Percentiles rank a stretch among this genome's conserved stretches.
Evolutionary conservation across 2,888 invertebrate species (phyloP).

Genomic region (Polydrusus cervinus): DNA sequence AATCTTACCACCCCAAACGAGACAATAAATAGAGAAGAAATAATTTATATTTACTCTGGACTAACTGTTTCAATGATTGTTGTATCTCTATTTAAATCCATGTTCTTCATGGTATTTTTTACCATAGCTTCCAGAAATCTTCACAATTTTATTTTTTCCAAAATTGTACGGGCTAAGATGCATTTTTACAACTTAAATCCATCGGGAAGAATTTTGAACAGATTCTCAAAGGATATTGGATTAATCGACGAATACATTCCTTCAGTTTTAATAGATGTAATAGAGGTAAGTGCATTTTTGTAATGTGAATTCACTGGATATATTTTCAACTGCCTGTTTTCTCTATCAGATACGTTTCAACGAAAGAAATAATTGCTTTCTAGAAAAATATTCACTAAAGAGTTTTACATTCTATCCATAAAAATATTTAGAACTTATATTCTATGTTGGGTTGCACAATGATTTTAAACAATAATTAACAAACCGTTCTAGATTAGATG

Average conservation of each 20-base stretch:
- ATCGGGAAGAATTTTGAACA: constrained; percentile 68
- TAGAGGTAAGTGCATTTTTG: constrained; percentile 62
- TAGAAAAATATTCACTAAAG: no score
- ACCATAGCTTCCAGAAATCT: constrained; percentile 67
- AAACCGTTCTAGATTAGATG: no score
- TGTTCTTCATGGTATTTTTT: constrained; percentile 67
- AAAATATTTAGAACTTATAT: no score
- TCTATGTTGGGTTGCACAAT: no score
- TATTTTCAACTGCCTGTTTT: background rate
- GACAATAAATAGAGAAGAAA: constrained; percentile 58
- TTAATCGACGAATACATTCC: constrained; percentile 79
- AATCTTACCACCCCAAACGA: constrained; percentile 57
- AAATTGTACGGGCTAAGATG: constrained; percentile 67
- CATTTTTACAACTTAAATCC: constrained; percentile 69
- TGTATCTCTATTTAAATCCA: constrained; percentile 64
- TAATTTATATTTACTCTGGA: constrained; percentile 72
- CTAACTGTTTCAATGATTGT: constrained; percentile 71
- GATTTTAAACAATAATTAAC: no score
- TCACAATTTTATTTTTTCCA: constrained; percentile 66
- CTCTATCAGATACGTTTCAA: no score
- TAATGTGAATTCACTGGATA: background rate
- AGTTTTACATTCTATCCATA: no score
- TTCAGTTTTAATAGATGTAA: constrained; percentile 66
- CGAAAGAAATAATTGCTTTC: no score
- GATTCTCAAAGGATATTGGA: constrained; percentile 72